Evolutionary conservation across 2,113 vertebrate genomes (phyloP), one percentile per base, ranked within the genome.

Genomic region (Nibea coibor): DNA sequence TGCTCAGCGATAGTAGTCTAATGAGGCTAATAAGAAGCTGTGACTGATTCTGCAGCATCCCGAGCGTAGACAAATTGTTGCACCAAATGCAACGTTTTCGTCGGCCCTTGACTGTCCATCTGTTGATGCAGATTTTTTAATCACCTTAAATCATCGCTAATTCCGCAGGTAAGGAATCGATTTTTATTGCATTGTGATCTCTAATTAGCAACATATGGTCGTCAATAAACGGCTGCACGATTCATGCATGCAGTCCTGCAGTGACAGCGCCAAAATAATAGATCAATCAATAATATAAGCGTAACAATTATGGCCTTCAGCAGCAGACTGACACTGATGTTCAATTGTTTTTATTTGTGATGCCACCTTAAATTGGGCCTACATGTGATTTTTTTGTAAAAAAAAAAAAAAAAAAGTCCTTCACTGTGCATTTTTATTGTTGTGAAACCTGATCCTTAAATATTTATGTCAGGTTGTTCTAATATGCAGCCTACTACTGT

Each of bases 161-260:
- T 62, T 56, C 68, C 86, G 83, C 74, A 90, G 93, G 93, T 94
- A 90, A 93, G 87, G 26, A 35, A 10, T 42, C 12, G 0, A 19
- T 48, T 77, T 71, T 19, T 43, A 63, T 70, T 66, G 50, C 47
- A 47, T 50, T 7, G 26, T 63, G 39, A 35, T 43, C 4, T 73
- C 8, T 54, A 35, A 62, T 81, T 28, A 64, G n/a, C 53, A 76
- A 0, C 24, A 17, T 15, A 20, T 50, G 42, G 35, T 15, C 53
- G 59, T 63, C 28, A 65, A 42, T 48, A 50, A 64, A 72, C 58
- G 43, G 47, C 54, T 83, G 72, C 76, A 82, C 42, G 14, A 16
- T 35, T 10, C 0, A 11, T 78, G 72, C 74, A 58, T 69, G 56
- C 62, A 70, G 50, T 42, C 59, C 16, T 35, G 12, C 2, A n/a